Percentiles rank a stretch among this genome's conserved stretches.
Evolutionary conservation across 1,140 invertebrate species (phyloP).

Genomic region (Fopius arisanus): DNA sequence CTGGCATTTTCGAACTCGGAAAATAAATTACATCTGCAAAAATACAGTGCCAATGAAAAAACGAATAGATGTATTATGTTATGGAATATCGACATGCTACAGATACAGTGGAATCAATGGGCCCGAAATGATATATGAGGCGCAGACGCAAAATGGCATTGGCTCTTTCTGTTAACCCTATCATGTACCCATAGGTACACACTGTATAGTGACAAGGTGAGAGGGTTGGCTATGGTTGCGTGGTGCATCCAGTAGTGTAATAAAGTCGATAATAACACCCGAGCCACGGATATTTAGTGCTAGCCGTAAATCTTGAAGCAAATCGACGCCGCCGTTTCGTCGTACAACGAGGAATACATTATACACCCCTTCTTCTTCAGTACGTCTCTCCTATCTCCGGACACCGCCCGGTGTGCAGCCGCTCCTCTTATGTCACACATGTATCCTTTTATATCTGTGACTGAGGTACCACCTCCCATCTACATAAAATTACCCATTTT

Average conservation of each 20-base stretch:
- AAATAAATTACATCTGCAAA: neutral
- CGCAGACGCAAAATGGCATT: constrained; percentile 52
- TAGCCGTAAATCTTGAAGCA: constrained; percentile 57
- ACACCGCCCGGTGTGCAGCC: neutral
- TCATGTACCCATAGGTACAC: constrained; percentile 31
- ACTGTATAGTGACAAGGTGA: neutral
- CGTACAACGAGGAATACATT: constrained; percentile 48
- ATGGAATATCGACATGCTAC: neutral
- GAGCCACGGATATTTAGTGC: constrained; percentile 58
- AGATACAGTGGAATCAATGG: constrained; percentile 50
- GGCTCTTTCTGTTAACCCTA: constrained; percentile 56
- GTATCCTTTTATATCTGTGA: constrained; percentile 24
- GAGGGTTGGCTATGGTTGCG: constrained; percentile 34
- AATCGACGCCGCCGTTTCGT: constrained; percentile 55
- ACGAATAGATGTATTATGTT: constrained; percentile 6
- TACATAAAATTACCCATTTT: neutral
- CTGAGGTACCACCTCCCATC: neutral
- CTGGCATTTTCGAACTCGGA: neutral
- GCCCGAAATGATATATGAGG: constrained; percentile 53
- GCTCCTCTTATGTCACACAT: constrained; percentile 20
- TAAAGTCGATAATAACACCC: constrained; percentile 60
- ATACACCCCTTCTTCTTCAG: constrained; percentile 18
- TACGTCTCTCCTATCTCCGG: neutral
- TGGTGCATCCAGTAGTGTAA: constrained; percentile 40
- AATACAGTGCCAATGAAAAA: neutral